These are phyloP conservation scores for Lepus oiostolus DNA, from an alignment of 2,797 vertebrate species.

Conservation along the genomic window DNA sequence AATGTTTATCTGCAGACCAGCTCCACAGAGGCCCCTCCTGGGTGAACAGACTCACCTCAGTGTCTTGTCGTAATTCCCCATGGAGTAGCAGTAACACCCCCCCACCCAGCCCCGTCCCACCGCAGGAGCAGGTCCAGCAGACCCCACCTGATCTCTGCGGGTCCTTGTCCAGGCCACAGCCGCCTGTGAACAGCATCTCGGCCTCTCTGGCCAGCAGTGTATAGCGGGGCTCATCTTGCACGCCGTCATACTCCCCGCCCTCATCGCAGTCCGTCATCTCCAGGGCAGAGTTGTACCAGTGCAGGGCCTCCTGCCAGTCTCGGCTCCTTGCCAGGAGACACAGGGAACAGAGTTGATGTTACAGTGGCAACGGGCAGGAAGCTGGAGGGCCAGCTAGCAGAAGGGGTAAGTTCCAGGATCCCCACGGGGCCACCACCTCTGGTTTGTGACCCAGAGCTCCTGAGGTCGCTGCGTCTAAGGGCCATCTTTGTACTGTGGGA, in stretches of 20 bases:
- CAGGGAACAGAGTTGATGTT: background rate
- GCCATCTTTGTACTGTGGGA: background rate
- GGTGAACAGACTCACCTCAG: background rate
- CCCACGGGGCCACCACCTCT: background rate
- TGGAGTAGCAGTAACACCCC: background rate
- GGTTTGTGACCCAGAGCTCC: background rate
- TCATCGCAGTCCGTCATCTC: conserved; percentile 96
- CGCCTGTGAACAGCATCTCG: conserved; percentile 93
- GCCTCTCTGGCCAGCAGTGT: conserved; percentile 95
- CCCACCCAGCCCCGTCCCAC: background rate
- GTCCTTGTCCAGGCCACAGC: conserved; percentile 90
- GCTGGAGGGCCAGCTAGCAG: background rate
- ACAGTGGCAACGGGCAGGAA: background rate
- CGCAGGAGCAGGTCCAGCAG: background rate
- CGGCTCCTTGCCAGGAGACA: conserved; percentile 87
- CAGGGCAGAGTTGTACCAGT: conserved; percentile 93
- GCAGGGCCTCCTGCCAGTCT: conserved; percentile 94
- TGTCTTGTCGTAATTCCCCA: background rate
- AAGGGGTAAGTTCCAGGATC: background rate
- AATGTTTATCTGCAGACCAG: background rate
- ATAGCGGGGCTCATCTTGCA: conserved; percentile 95
- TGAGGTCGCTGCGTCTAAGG: too few relatives aligned
- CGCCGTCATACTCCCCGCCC: conserved; percentile 96
- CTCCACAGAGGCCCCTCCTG: background rate
- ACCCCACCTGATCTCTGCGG: conserved; percentile 94